These are phyloP conservation scores for Ceratina calcarata DNA, from an alignment of 1,140 invertebrate genomes.

Conservation along the genomic window DNA sequence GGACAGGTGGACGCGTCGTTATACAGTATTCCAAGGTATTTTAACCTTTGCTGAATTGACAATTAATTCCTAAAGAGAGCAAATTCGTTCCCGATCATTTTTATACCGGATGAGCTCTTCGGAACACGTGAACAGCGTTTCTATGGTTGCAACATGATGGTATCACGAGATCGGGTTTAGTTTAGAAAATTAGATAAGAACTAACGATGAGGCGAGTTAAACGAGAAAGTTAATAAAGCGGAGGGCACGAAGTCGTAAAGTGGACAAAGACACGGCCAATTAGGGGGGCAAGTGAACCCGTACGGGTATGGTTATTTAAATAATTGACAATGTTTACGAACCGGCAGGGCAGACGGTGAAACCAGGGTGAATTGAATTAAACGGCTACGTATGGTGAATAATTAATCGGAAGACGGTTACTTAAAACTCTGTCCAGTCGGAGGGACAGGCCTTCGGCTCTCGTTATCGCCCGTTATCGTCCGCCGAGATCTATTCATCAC, in stretches of 20 bases:
- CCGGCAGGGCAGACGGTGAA: constrained; percentile 46
- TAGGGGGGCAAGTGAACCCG: constrained; percentile 50
- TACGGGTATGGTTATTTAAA: constrained; percentile 75
- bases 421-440: constrained; percentile 64
- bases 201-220: background rate
- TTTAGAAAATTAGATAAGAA: background rate
- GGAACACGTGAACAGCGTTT: no score
- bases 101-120: no score
- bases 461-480: constrained; percentile 39
- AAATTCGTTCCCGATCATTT: background rate
- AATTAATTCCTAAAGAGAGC: background rate
- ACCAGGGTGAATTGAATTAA: constrained; percentile 72
- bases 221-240: background rate
- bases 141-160: no score
- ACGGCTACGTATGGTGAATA: constrained; percentile 77
- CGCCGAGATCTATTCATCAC: constrained; percentile 29
- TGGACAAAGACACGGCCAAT: constrained; percentile 54
- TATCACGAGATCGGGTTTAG: no score
- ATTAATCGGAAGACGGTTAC: constrained; percentile 73
- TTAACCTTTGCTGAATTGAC: background rate
- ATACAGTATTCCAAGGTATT: background rate
- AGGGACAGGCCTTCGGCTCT: constrained; percentile 15
- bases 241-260: constrained; percentile 37
- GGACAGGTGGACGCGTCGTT: constrained; percentile 54
- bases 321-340: constrained; percentile 80